These are phyloP conservation scores for Euschistus heros DNA, from an alignment of 1,140 invertebrate species.

Conservation along the genomic window DNA sequence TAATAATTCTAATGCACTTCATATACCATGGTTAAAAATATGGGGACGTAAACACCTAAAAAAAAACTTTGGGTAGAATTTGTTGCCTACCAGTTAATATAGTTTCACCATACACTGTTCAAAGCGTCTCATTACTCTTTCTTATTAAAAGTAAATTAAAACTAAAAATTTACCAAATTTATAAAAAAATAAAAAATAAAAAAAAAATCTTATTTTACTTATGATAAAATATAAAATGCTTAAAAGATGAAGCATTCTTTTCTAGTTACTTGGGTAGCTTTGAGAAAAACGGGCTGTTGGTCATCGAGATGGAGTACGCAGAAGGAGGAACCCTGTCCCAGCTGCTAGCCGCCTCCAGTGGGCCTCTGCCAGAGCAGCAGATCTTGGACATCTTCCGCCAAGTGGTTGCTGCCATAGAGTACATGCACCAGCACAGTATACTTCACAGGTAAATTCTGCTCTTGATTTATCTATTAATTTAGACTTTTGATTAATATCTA, in stretches of 20 bases:
- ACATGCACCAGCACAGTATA: constrained; percentile 63
- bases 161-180: too few species aligned
- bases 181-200: too few species aligned
- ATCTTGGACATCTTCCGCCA: constrained; percentile 57
- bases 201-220: too few species aligned
- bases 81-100: too few species aligned
- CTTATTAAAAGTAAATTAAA: too few species aligned
- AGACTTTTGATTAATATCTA: background rate
- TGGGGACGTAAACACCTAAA: too few species aligned
- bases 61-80: too few species aligned
- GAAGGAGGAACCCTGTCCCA: constrained; percentile 63
- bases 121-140: too few species aligned
- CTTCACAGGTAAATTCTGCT: constrained; percentile 47
- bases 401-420: constrained; percentile 54
- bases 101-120: too few species aligned
- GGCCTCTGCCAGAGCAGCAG: constrained; percentile 46
- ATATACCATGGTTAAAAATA: too few species aligned
- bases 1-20: too few species aligned
- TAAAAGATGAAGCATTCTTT: background rate
- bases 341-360: constrained; percentile 42
- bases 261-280: constrained; percentile 63
- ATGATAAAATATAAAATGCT: too few species aligned
- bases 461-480: background rate
- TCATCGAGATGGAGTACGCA: constrained; percentile 76
- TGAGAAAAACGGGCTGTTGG: constrained; percentile 56